These are phyloP conservation scores for Melolontha melolontha DNA, from an alignment of 2,888 invertebrate genomes.

Conservation along the genomic window DNA sequence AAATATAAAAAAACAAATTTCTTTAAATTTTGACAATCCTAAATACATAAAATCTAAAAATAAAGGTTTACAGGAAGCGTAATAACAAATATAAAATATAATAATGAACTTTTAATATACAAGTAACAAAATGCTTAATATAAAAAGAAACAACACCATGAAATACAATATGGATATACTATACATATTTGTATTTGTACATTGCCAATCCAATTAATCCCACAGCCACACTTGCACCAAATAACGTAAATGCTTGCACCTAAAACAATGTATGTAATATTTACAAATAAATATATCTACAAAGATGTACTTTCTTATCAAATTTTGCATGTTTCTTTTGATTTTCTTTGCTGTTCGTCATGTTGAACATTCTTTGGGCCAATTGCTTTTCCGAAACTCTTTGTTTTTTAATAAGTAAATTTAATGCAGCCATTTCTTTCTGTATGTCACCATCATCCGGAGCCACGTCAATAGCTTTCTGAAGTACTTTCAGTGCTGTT, in stretches of 20 bases:
- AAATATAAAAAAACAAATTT: too few species aligned
- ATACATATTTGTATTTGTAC: conserved; percentile 74
- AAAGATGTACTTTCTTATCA: conserved; percentile 40
- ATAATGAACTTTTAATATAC: too few species aligned
- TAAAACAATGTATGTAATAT: conserved; percentile 51
- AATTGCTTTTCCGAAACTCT: conserved; percentile 67
- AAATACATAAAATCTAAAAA: too few species aligned
- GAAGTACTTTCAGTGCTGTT: conserved; percentile 76
- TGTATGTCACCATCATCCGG: conserved; percentile 71
- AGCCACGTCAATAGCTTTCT: conserved; percentile 73
- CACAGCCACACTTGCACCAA: conserved; percentile 76
- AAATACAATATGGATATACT: neutral
- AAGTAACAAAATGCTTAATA: conserved; percentile 1
- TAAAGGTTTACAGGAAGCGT: too few species aligned
- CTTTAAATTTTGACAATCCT: too few species aligned
- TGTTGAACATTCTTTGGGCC: conserved; percentile 67
- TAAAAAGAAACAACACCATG: neutral
- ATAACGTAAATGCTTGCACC: conserved; percentile 75
- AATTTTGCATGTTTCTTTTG: conserved; percentile 44
- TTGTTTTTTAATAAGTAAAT: conserved; percentile 59
- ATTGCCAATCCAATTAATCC: conserved; percentile 80
- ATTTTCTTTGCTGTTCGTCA: conserved; percentile 40
- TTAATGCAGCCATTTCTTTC: conserved; percentile 65
- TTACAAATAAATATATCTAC: conserved; percentile 9
- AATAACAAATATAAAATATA: too few species aligned